Percentiles rank a stretch among this genome's conserved stretches.
These are phyloP conservation scores for Nannobrachium achirus DNA, from an alignment of 2,113 vertebrate species.

Conservation along the genomic window DNA sequence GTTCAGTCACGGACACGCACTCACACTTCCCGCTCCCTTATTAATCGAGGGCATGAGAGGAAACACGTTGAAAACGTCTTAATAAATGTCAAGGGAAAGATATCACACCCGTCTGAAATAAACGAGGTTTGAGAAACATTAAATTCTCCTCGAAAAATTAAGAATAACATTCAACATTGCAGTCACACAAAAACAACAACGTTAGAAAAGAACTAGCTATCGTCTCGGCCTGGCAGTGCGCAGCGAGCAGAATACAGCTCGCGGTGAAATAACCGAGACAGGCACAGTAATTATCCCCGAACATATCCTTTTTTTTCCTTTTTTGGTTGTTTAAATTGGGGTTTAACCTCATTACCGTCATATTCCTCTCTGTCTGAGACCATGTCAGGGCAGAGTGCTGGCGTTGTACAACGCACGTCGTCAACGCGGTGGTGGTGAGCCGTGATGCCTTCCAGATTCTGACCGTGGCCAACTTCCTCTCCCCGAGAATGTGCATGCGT, in stretches of 20 bases:
- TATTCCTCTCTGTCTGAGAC: slow-evolving; percentile 53
- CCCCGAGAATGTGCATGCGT: too few species aligned
- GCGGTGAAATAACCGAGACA: slow-evolving; percentile 41
- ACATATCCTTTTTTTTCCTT: slow-evolving; percentile 39
- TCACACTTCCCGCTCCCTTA: too few species aligned
- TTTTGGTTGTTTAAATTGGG: not conserved
- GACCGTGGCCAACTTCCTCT: slow-evolving; percentile 53
- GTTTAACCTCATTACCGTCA: slow-evolving; percentile 51
- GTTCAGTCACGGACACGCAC: too few species aligned
- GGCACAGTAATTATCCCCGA: slow-evolving; percentile 44
- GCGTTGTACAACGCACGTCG: slow-evolving; percentile 52
- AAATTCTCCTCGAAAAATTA: slow-evolving; percentile 19
- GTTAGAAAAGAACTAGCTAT: too few species aligned
- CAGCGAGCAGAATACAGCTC: not conserved
- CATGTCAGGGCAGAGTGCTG: slow-evolving; percentile 47
- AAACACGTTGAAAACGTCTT: not conserved
- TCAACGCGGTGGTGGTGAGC: slow-evolving; percentile 60
- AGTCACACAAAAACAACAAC: too few species aligned
- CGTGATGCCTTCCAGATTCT: slow-evolving; percentile 76
- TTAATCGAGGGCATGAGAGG: too few species aligned
- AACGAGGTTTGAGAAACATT: too few species aligned
- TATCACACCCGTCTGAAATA: too few species aligned
- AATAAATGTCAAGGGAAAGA: not conserved
- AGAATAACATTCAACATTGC: slow-evolving; percentile 23
- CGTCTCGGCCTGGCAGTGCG: too few species aligned